A percentile compares a stretch with the other conserved stretches of the same genome.
phyloP scores from a whole-genome alignment of 23 tunicate species.

The Styela plicata region DNA sequence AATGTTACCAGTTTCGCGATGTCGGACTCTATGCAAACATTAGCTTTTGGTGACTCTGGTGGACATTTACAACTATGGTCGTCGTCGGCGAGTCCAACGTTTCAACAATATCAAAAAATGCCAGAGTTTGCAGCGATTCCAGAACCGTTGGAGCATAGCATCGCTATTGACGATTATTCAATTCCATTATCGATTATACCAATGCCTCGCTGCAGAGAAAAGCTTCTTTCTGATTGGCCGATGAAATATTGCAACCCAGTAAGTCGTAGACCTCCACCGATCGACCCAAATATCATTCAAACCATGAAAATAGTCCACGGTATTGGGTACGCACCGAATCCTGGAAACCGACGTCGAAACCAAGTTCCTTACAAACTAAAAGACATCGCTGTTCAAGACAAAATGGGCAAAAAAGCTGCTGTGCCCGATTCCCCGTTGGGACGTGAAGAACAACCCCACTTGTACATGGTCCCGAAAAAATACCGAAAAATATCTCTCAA shows the following conservation, averaged over 20 bases:
- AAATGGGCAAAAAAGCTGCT: constrained; percentile 76
- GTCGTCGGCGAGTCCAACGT: constrained; percentile 47
- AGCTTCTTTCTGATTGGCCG: constrained; percentile 94
- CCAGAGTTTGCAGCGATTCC: constrained; percentile 58
- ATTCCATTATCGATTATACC: constrained; percentile 59
- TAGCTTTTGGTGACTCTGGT: constrained; percentile 86
- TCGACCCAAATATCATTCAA: constrained; percentile 69
- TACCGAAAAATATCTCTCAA: constrained; percentile 78
- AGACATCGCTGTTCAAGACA: constrained; percentile 51
- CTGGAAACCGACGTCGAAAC: constrained; percentile 73
- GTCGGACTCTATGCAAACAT: constrained; percentile 71
- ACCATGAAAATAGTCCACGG: constrained; percentile 88
- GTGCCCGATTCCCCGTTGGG: constrained; percentile 88
- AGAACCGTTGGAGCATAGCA: constrained; percentile 30
- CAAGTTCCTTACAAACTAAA: constrained; percentile 91
- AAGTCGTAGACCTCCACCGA: constrained; percentile 89
- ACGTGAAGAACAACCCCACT: constrained; percentile 85
- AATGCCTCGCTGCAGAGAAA: constrained; percentile 60
- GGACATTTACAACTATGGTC: constrained; percentile 88
- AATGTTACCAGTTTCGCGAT: constrained; percentile 49
- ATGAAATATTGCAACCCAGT: constrained; percentile 44
- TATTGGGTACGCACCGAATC: constrained; percentile 96
- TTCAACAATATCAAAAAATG: constrained; percentile 63
- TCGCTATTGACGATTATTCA: constrained; percentile 45
- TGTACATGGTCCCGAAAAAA: constrained; percentile 86